These are phyloP conservation scores for Anseranas semipalmata DNA, from an alignment of 2,113 vertebrate genomes.

Conservation along the genomic window DNA sequence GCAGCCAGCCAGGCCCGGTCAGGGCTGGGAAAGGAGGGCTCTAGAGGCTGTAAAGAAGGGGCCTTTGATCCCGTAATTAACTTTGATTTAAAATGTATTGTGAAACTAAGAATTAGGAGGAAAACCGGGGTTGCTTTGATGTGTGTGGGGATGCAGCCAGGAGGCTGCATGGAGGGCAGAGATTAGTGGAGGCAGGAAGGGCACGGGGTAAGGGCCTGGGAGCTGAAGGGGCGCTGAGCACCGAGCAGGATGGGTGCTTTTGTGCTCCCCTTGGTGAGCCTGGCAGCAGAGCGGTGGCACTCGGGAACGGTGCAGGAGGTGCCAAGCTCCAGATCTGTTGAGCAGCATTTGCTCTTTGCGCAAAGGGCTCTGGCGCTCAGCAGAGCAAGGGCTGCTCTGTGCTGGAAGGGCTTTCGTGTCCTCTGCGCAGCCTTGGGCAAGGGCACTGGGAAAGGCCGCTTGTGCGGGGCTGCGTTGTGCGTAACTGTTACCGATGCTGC, in stretches of 20 bases:
- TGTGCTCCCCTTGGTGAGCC: not conserved
- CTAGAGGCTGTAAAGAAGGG: not conserved
- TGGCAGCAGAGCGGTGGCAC: fast-evolving
- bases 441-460: fast-evolving
- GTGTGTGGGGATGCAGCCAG: not conserved
- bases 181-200: not conserved
- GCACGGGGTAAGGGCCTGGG: not conserved
- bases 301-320: fast-evolving
- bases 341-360: fast-evolving
- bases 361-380: not conserved
- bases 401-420: fast-evolving
- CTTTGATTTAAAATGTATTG: not conserved
- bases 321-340: fast-evolving
- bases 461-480: fast-evolving
- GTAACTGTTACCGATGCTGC: fast-evolving
- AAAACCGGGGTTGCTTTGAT: constrained; percentile 2
- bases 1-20: not conserved
- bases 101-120: not conserved
- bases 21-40: not conserved
- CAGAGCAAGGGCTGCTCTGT: fast-evolving
- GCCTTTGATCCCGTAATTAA: constrained; percentile 35
- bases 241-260: fast-evolving
- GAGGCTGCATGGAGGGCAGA: not conserved
- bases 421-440: fast-evolving
- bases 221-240: not conserved